Base-by-base conservation (phyloP, 2,113 vertebrate genomes). In the Alouatta palliata region DNA sequence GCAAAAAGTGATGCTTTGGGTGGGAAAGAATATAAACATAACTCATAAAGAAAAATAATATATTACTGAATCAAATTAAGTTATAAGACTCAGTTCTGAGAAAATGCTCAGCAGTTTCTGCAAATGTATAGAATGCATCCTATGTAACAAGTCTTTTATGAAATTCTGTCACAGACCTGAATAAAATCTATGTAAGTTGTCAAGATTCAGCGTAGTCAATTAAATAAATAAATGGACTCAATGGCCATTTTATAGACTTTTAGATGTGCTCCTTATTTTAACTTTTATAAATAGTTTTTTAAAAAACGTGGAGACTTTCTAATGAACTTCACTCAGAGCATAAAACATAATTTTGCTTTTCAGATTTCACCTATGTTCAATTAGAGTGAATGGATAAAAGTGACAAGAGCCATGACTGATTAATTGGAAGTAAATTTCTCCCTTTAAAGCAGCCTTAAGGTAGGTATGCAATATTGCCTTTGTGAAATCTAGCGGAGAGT, bases 121-220 rank as follows among this genome's bases (percentile, higher is more conserved):
- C 54, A 98, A 97, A 97, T 98, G 92, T 96, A 97, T 92, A 70
- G 80, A 94, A 97, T 96, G 96, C 97, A 98, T 97, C 98, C 87
- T 58, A 96, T 85, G 81, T 97, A 96, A 87, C 16, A 96, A 49
- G 54, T 52, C 93, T 96, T 64, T 43, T 91, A 88, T 61, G 80
- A 95, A 97, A 97, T 73, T 87, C 1, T 97, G n/a, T 93, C 61
- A 90, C 2, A 96, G 81, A 94, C 84, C 87, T 94, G 87, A 90
- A 73, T 97, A 96, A 98, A 96, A 84, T 83, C 77, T 64, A 79
- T 91, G 82, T 94, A 79, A 25, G 95, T 98, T 96, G 97, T 80
- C n/a, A 0, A 92, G 94, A 97, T 93, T 97, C 97, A 97, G 93
- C 61, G 40, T 73, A 93, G 58, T 21, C 71, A 92, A 71, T 92